phyloP scores from a whole-genome alignment of 2,113 vertebrate species.

The Piaya cayana region DNA sequence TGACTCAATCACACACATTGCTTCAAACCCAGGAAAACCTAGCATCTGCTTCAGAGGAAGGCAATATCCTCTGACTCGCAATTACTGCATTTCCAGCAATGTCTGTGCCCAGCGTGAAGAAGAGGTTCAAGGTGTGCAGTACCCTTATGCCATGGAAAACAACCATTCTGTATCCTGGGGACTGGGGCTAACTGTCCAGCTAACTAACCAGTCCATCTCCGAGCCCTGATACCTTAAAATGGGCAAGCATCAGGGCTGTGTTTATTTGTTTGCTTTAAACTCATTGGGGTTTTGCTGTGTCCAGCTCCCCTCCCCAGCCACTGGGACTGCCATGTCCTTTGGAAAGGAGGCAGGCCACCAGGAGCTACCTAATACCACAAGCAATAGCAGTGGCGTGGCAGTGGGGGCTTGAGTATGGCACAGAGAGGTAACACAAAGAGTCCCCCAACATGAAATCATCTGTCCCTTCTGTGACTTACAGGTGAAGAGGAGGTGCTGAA shows the following conservation, averaged over 20 bases:
- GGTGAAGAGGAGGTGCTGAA: slow-evolving; percentile 39
- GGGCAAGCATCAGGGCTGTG: not conserved
- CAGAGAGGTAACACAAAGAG: accelerated
- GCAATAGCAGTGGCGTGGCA: not conserved
- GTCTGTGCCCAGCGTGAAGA: not conserved
- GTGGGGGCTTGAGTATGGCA: accelerated
- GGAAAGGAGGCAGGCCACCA: not conserved
- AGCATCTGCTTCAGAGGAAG: not conserved
- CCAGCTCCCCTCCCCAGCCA: not conserved
- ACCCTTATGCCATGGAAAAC: accelerated
- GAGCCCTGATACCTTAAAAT: not conserved
- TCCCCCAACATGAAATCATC: accelerated
- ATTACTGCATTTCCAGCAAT: not conserved
- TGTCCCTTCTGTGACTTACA: slow-evolving; percentile 23
- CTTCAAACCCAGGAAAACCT: not conserved
- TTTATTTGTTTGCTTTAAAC: not conserved
- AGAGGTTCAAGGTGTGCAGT: not conserved
- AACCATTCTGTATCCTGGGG: not conserved
- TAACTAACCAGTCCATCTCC: not conserved
- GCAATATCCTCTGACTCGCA: not conserved
- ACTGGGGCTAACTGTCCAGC: not conserved
- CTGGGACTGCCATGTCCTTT: not conserved
- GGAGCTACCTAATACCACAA: not conserved
- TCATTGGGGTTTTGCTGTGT: accelerated
- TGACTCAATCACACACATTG: not conserved